Evolutionary conservation across 2,888 invertebrate genomes (phyloP).

Genomic region (Polymixis lichenea): DNA sequence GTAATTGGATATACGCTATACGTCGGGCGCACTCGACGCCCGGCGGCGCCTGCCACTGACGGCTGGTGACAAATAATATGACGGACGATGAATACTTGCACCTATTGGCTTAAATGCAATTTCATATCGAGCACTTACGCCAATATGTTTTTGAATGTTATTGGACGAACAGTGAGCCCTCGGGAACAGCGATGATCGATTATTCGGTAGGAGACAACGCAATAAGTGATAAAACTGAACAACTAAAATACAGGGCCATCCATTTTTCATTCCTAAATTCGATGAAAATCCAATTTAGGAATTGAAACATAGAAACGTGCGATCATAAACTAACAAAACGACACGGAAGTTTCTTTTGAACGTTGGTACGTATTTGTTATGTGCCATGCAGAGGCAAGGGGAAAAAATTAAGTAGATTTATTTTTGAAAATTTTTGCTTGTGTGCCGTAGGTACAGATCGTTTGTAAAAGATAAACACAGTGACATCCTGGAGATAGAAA

Average conservation of each 20-base stretch:
- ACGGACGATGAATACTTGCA: constrained; percentile 81
- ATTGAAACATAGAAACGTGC: constrained; percentile 24
- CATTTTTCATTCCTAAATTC: constrained; percentile 26
- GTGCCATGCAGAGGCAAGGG: constrained; percentile 9
- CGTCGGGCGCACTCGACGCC: constrained; percentile 84
- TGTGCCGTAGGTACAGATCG: constrained; percentile 62
- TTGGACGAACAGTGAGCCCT: constrained; percentile 59
- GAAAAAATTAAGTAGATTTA: constrained; percentile 40
- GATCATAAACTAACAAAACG: constrained; percentile 34
- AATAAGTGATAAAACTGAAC: constrained; percentile 44
- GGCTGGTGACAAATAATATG: constrained; percentile 88
- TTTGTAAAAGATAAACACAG: constrained; percentile 70
- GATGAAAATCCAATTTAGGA: no score
- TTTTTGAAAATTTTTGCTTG: constrained; percentile 56
- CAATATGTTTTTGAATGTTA: constrained; percentile 64
- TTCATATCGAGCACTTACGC: constrained; percentile 74
- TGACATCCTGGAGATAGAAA: constrained; percentile 71
- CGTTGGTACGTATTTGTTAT: constrained; percentile 28
- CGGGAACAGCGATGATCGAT: constrained; percentile 58
- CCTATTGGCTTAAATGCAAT: constrained; percentile 81
- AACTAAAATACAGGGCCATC: constrained; percentile 28
- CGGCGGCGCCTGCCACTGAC: constrained; percentile 83
- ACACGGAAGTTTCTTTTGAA: constrained; percentile 42
- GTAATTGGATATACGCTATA: constrained; percentile 87
- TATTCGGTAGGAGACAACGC: constrained; percentile 43